Conservation (phyloP, 1,140 invertebrate genomes). For the Philopotamus ludificatus region DNA sequence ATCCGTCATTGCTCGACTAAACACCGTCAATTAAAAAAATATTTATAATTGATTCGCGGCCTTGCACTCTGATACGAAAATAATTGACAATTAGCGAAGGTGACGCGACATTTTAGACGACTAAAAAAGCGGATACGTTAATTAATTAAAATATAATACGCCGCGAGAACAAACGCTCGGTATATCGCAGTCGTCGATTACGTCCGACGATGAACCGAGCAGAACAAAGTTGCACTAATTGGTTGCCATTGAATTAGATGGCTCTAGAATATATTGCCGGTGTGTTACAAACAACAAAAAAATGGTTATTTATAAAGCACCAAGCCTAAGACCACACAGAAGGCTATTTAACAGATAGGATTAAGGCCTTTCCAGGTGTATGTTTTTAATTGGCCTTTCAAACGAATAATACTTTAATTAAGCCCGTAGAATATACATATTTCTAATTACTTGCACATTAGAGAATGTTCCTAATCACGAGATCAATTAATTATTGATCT, state of each 20-base stretch:
- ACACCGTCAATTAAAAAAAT: background rate
- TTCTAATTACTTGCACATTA: background rate
- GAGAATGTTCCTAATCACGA: background rate
- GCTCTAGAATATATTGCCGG: background rate
- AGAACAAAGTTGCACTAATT: conserved; percentile 18
- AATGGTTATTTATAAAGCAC: background rate
- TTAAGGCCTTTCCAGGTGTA: background rate
- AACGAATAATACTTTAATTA: background rate
- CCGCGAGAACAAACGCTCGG: background rate
- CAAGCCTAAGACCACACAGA: background rate
- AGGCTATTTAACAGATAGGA: background rate
- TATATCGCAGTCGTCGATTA: background rate
- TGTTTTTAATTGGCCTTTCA: background rate
- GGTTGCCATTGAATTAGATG: background rate
- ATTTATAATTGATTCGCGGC: background rate
- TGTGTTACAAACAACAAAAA: too few relatives aligned
- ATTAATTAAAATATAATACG: background rate
- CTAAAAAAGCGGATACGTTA: background rate
- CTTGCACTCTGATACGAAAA: background rate
- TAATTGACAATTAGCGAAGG: background rate
- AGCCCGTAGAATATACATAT: background rate
- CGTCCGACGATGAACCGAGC: background rate
- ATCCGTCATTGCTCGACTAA: background rate
- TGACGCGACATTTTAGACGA: background rate
- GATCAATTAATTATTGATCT: too few relatives aligned